Evolutionary conservation across 2,888 invertebrate species (phyloP).

Genomic region (Rhogogaster chlorosoma): DNA sequence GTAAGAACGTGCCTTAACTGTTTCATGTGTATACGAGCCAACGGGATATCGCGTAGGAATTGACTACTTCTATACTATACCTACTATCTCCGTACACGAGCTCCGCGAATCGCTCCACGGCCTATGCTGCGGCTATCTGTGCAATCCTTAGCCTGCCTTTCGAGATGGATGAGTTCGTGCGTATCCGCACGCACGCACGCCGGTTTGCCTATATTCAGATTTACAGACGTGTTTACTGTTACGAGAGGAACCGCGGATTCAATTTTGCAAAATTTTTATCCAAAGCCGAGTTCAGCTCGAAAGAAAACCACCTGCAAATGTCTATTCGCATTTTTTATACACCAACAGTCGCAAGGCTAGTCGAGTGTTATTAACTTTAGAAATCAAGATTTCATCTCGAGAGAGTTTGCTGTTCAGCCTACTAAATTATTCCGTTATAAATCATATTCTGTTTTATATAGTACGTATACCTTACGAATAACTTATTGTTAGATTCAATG

Average conservation of each 20-base stretch:
- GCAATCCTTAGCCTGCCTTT: not conserved
- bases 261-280: not conserved
- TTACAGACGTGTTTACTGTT: not conserved
- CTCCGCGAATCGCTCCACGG: constrained; percentile 42
- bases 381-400: constrained; percentile 25
- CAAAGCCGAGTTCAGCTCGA: not conserved
- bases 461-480: not conserved
- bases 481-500: not conserved
- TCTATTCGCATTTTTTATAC: not conserved
- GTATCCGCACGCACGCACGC: constrained; percentile 20
- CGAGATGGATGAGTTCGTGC: constrained; percentile 12
- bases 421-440: constrained; percentile 18
- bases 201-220: not conserved
- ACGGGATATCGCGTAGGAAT: constrained; percentile 49
- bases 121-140: not conserved
- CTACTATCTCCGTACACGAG: constrained; percentile 24
- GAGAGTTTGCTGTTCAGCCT: constrained; percentile 5
- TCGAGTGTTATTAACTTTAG: constrained; percentile 24
- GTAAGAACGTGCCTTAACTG: constrained; percentile 47
- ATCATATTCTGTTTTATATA: not conserved
- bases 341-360: not conserved
- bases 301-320: not conserved
- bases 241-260: not conserved
- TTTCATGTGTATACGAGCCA: constrained; percentile 48
- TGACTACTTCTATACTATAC: constrained; percentile 44